Evolutionary conservation across 2,113 vertebrate genomes (phyloP).

Genomic region (Herpetotheres cachinnans): DNA sequence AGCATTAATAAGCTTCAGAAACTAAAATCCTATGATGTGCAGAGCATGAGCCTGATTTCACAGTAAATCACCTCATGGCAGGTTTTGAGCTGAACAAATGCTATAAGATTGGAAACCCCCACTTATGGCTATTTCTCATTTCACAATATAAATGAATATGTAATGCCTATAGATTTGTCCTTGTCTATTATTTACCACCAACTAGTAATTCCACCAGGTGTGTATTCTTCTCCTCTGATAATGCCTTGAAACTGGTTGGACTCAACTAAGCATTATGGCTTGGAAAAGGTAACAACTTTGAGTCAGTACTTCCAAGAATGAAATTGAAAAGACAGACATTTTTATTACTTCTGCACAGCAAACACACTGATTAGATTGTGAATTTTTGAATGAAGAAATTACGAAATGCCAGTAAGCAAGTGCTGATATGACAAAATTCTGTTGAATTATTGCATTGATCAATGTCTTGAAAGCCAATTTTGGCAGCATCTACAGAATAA

Average conservation of each 20-base stretch:
- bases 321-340: background rate
- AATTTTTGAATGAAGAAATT: background rate
- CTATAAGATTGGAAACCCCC: background rate
- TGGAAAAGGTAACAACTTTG: background rate
- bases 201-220: background rate
- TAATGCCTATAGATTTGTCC: background rate
- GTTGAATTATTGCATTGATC: conserved; percentile 2
- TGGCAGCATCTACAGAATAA: background rate
- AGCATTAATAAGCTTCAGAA: conserved; percentile 1
- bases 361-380: background rate
- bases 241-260: background rate
- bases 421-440: background rate
- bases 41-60: conserved; percentile 16
- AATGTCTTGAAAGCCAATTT: background rate
- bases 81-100: background rate
- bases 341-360: conserved; percentile 1
- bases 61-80: background rate
- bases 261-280: background rate
- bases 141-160: background rate
- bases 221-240: background rate
- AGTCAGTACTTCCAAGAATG: background rate
- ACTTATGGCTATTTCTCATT: background rate
- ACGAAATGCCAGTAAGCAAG: background rate
- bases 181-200: background rate
- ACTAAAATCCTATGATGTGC: conserved; percentile 15